Evolutionary conservation across 2,888 invertebrate species (phyloP), one percentile per base, ranked within the genome.

Genomic region (Ferrisia virgata): DNA sequence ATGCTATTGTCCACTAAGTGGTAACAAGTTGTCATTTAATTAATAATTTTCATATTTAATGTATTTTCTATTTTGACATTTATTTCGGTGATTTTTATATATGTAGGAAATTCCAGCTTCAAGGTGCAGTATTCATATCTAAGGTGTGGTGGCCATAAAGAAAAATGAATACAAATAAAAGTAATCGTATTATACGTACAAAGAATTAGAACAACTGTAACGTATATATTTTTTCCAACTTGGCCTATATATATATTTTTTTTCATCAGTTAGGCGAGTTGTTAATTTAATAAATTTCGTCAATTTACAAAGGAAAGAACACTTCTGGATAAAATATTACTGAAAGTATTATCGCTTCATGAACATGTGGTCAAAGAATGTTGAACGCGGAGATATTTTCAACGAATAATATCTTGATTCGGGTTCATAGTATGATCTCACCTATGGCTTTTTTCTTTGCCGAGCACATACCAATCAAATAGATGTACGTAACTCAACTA

Each of bases 31-130:
- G 58, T 64, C 25, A 25, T 64, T 64, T 64, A 64, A 64, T 64
- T 64, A 64, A 64, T 64, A 64, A 64, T 64, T 64, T 64, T 64
- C 58, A 64, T 64, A 64, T 64, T 64, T 64, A 64, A 64, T 64
- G 58, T 11, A 25, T 64, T 64, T 64, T 64, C 58, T 64, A 64
- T 64, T 64, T 64, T 64, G 58, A 64, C 58, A 64, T 64, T 64
- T 64, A 64, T 53, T 53, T 53, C 53, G 53, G 53, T n/a, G 2
- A 53, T 22, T 53, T 22, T 3, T 18, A 3, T n/a, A n/a, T 53
- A 64, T 28, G 47, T 47, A 18, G 58, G 58, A 25, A 64, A 64
- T 64, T 64, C 28, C 58, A 13, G 8, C 18, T 64, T 11, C 11
- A 64, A 13, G 28, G 22, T 4, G 58, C 22, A 64, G 58, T 64